Evolutionary conservation across 2,888 invertebrate species (phyloP).

Genomic region (Gastrophysa polygoni): DNA sequence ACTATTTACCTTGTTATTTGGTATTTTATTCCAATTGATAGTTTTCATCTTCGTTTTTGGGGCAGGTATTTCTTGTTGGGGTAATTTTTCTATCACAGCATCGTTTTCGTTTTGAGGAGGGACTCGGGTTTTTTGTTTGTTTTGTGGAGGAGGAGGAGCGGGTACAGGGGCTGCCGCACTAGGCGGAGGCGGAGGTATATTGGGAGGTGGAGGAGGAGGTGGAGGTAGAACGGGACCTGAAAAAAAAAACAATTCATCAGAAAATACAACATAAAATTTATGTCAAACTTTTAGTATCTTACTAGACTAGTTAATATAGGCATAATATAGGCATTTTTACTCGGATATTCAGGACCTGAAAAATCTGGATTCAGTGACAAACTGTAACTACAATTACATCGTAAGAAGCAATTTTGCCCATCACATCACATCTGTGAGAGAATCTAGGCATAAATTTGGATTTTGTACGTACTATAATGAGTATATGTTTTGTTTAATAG

Average conservation of each 20-base stretch:
- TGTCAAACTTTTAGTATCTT: neutral
- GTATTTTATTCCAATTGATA: constrained; percentile 97
- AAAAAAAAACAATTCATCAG: too few relatives aligned
- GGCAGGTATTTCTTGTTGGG: constrained; percentile 89
- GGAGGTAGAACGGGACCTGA: constrained; percentile 54
- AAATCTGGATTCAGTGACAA: too few relatives aligned
- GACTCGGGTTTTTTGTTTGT: constrained; percentile 27
- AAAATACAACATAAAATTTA: too few relatives aligned
- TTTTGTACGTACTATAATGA: too few relatives aligned
- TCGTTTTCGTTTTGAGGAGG: constrained; percentile 50
- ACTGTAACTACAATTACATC: too few relatives aligned
- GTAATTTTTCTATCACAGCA: constrained; percentile 66
- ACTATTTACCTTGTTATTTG: constrained; percentile 78
- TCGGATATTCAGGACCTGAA: too few relatives aligned
- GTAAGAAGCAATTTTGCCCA: too few relatives aligned
- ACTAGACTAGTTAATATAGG: neutral
- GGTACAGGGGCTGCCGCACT: constrained; percentile 58
- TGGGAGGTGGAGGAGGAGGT: constrained; percentile 53
- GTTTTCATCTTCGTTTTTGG: constrained; percentile 98
- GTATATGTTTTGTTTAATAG: too few relatives aligned
- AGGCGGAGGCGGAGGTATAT: constrained; percentile 53
- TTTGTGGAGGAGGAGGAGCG: constrained; percentile 56
- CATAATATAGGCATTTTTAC: too few relatives aligned
- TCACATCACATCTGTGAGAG: too few relatives aligned
- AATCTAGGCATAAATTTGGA: too few relatives aligned